These are phyloP conservation scores for Choristoneura rosaceana DNA, from an alignment of 2,888 invertebrate species.

Conservation along the genomic window DNA sequence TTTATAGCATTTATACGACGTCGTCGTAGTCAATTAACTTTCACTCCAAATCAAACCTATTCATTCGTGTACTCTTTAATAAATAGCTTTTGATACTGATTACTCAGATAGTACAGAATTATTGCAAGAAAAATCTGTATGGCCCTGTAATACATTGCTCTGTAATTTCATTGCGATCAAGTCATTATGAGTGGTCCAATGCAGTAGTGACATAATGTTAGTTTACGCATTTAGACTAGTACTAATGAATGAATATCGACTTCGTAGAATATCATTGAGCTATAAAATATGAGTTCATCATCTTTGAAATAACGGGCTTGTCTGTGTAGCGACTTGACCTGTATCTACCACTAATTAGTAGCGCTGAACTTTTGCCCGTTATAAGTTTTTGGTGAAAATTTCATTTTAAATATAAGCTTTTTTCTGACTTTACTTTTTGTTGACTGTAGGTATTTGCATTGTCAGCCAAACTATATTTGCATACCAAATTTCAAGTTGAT, in stretches of 20 bases:
- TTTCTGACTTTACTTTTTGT: no score
- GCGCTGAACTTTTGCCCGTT: no score
- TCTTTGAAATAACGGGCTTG: neutral
- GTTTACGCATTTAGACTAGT: slow-evolving; percentile 32
- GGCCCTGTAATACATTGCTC: neutral
- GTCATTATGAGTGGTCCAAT: slow-evolving; percentile 18
- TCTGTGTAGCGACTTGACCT: no score
- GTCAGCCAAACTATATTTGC: no score
- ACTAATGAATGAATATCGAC: slow-evolving; percentile 61
- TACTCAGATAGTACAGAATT: slow-evolving; percentile 13
- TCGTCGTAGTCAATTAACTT: slow-evolving; percentile 44
- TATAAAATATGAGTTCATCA: neutral
- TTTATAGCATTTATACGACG: slow-evolving; percentile 55
- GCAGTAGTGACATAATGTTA: slow-evolving; percentile 49
- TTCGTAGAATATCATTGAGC: slow-evolving; percentile 56
- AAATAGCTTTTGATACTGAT: slow-evolving; percentile 20
- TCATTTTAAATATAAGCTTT: no score
- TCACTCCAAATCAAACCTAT: slow-evolving; percentile 33
- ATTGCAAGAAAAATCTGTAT: slow-evolving; percentile 2
- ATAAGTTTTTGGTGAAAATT: no score
- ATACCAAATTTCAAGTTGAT: no score
- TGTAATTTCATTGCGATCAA: slow-evolving; percentile 19
- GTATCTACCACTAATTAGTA: no score
- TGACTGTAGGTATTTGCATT: no score
- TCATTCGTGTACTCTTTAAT: slow-evolving; percentile 22